A percentile compares a stretch with the other conserved stretches of the same genome.
Conservation (phyloP, 2,888 invertebrate genomes). For the Thyatira batis region DNA sequence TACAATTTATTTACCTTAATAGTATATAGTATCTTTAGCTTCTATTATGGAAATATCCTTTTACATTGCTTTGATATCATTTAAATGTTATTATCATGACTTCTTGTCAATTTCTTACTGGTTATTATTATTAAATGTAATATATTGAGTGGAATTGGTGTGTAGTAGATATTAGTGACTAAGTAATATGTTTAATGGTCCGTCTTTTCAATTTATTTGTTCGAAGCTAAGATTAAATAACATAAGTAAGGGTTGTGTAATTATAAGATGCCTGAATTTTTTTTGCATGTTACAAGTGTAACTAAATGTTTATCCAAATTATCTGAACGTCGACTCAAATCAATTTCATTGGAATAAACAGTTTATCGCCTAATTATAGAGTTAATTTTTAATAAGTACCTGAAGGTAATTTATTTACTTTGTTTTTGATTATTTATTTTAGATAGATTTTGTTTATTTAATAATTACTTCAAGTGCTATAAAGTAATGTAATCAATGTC, state of each 20-base stretch:
- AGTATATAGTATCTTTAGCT: neutral
- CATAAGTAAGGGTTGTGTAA: slow-evolving; percentile 1
- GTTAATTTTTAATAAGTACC: no score
- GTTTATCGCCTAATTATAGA: neutral
- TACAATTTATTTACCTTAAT: neutral
- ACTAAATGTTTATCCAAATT: neutral
- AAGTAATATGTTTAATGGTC: slow-evolving; percentile 1
- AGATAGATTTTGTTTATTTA: neutral
- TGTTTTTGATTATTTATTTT: neutral
- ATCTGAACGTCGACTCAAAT: neutral
- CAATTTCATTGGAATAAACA: neutral
- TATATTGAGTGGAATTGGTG: slow-evolving; percentile 1
- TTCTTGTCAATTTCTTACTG: slow-evolving; percentile 1
- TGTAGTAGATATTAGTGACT: neutral
- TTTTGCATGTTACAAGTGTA: neutral
- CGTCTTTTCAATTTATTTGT: slow-evolving; percentile 2
- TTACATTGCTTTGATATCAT: neutral
- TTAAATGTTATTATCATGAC: neutral
- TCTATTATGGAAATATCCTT: neutral
- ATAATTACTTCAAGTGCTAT: neutral
- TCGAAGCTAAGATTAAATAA: neutral
- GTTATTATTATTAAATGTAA: neutral
- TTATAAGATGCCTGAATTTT: neutral
- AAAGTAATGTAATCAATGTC: neutral
- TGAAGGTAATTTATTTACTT: neutral